Conservation (phyloP, 2,113 vertebrate species). For the Micromys minutus region DNA sequence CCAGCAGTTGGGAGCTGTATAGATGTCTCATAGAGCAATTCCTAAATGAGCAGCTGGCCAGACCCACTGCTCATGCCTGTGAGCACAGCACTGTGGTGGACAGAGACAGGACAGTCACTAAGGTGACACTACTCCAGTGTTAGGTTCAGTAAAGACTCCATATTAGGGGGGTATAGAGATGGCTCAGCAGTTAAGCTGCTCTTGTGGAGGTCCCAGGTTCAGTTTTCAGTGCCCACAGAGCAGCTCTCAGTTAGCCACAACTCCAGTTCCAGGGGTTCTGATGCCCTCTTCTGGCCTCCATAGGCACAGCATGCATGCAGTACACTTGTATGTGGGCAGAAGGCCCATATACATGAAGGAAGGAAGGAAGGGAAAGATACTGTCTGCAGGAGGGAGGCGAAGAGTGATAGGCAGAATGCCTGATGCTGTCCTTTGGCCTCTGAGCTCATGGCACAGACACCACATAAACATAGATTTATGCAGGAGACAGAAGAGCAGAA, state of each 20-base stretch:
- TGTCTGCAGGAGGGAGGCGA: not conserved
- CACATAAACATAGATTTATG: not conserved
- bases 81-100: not conserved
- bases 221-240: not conserved
- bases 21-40: not conserved
- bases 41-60: not conserved
- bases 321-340: not conserved
- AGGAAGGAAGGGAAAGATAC: not conserved
- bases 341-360: not conserved
- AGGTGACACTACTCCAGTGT: not conserved
- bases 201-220: not conserved
- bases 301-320: not conserved
- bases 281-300: not conserved
- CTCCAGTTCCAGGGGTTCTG: not conserved
- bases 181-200: not conserved
- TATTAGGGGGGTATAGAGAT: not conserved
- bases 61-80: not conserved
- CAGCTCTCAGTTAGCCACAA: not conserved
- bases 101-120: not conserved
- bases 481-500: too few species aligned
- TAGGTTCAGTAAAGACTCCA: not conserved
- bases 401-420: not conserved
- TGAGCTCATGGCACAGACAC: not conserved
- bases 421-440: not conserved
- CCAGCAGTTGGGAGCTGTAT: too few species aligned